Base-by-base conservation (phyloP, 2,113 vertebrate species). In the Protobothrops mucrosquamatus region DNA sequence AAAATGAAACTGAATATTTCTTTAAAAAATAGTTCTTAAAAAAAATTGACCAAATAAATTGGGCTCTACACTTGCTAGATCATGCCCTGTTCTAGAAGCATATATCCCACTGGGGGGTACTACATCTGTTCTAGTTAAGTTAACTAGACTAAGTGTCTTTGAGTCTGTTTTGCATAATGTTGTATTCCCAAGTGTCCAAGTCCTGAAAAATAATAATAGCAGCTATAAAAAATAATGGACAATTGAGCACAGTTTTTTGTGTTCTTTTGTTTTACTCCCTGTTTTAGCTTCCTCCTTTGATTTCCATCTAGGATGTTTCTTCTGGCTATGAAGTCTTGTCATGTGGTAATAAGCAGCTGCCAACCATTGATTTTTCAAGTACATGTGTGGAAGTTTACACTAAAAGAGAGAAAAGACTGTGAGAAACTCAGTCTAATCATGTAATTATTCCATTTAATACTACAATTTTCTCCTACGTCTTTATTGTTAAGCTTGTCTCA, bases 251-350 rank as follows among this genome's bases (percentile, higher is more conserved):
- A 93, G 48, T 39, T 95, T 92, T 91, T 48, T 92, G 29, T 92
- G 85, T 91, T 86, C 89, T 95, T 96, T 92, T 93, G 7, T 95
- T 95, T 56, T 61, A 88, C 61, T 69, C 23, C 91, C 56, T 89
- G 52, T 14, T 51, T 74, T 95, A 57, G 92, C 96, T 95, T 95
- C 86, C 85, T 94, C 94, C 57, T 87, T 90, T 74, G 89, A 4
- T 48, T 97, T 94, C 92, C 93, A 94, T 95, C 94, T 96, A 95
- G 91, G 93, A 57, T 86, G 55, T 95, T 95, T 96, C 74, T 93
- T 90, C 89, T 96, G 92, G 88, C 93, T 89, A 48, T 85, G 92
- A 95, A 46, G 52, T 93, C 10, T 90, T 88, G 14, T 95, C 96
- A 96, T 94, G 91, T 95, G 94, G 54, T 94, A 93, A 54, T 92